Percentiles rank a stretch among this genome's conserved stretches.
Evolutionary conservation across 2,797 vertebrate genomes (phyloP).

Genomic region (Danio albolineatus): DNA sequence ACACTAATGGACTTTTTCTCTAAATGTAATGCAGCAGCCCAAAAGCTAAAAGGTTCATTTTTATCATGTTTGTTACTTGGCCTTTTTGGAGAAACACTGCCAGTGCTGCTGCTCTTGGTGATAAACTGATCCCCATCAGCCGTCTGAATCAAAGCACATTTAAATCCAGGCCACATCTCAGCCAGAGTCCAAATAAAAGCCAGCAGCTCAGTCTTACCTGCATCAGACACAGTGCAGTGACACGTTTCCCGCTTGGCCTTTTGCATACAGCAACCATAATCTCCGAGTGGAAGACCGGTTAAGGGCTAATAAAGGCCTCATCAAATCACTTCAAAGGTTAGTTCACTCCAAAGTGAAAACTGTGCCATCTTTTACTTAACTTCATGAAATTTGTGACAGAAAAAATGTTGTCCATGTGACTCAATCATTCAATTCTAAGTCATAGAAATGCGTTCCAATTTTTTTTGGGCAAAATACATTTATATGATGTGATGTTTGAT

Average conservation of each 20-base stretch:
- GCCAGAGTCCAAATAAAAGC: slow-evolving; percentile 12
- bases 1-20: background rate
- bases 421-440: background rate
- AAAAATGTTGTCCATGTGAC: background rate
- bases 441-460: too few relatives aligned
- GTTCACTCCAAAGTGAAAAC: background rate
- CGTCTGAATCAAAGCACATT: slow-evolving; percentile 25
- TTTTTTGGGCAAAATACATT: too few relatives aligned
- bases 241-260: slow-evolving; percentile 4
- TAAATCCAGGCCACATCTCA: slow-evolving; percentile 36
- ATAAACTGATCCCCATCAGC: slow-evolving; percentile 18
- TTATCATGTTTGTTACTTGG: background rate
- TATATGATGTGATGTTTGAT: too few relatives aligned
- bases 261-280: background rate
- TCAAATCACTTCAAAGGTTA: slow-evolving; percentile 20
- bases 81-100: background rate
- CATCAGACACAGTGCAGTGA: slow-evolving; percentile 8
- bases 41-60: background rate
- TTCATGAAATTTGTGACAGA: background rate
- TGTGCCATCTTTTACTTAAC: background rate
- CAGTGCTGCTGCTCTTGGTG: background rate
- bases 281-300: background rate
- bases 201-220: slow-evolving; percentile 15
- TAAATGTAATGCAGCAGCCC: background rate
- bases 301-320: slow-evolving; percentile 40